Evolutionary conservation across 2,113 vertebrate species (phyloP), one percentile per base, ranked within the genome.

Genomic region (Phasianus colchicus): DNA sequence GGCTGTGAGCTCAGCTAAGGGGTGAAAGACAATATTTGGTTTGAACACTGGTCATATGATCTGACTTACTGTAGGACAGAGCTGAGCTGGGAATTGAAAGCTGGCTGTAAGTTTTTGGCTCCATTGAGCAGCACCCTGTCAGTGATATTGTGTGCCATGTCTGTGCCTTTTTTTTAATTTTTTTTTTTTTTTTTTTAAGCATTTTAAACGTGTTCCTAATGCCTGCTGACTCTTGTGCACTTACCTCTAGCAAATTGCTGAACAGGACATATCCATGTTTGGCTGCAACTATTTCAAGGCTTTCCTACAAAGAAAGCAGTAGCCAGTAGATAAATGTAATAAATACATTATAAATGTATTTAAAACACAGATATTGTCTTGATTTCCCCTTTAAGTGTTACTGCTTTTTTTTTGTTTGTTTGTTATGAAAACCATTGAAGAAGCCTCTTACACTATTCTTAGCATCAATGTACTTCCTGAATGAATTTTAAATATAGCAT

Each of bases 211-310:
- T 76, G 69, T 84, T 4, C 8, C 18, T 17, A 9, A 2, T 20
- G 13, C 32, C 18, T 89, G 4, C 21, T 32, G 7, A 48, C 22
- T 34, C 19, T 27, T 5, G 5, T 27, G 43, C 36, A 36, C 95
- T 98, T 93, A 99, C 99, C 98, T 99, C 94, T 13, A 99, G 92
- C 48, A 99, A 97, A 52, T 97, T 98, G 96, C 81, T 98, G 95
- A 99, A 99, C 42, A 96, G 98, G 90, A 47, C 74, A 55, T 99
- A 99, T 13, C 98, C 98, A 1, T 98, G 95, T 50, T 74, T 93
- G 48, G 95, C 90, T 60, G 98, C 98, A 91, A 99, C 94, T 5
- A 98, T 97, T 1, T 97, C 98, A 73, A 99, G 97, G 57, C 97
- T 98, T 88, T 97, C 91, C 98, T 98, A 83, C 32, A 89, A 94